Evolutionary conservation across 2,113 vertebrate species (phyloP).

Genomic region (Synodontis membranacea): DNA sequence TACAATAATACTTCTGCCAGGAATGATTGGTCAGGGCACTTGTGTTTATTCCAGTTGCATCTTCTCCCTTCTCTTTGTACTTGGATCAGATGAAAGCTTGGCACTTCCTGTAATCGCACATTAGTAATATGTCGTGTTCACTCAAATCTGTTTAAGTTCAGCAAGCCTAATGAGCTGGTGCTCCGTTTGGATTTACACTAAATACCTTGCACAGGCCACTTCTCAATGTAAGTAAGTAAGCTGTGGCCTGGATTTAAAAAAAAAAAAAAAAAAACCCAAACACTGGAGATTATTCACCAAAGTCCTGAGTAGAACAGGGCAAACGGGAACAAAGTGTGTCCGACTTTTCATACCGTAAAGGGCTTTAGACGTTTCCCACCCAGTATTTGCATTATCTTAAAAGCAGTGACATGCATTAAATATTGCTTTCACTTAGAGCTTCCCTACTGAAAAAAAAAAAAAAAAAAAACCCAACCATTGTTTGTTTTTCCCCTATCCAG

Average conservation of each 20-base stretch:
- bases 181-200: conserved; percentile 15
- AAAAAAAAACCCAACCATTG: neutral
- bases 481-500: conserved; percentile 65
- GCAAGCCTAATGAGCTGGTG: neutral
- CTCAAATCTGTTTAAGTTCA: neutral
- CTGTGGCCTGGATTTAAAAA: conserved; percentile 41
- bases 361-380: neutral
- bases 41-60: neutral
- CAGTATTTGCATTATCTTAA: neutral
- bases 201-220: conserved; percentile 31
- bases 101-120: neutral
- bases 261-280: too few species aligned
- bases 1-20: too few species aligned
- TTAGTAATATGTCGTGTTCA: neutral
- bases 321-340: neutral
- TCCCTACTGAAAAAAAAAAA: neutral
- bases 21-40: neutral
- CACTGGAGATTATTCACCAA: conserved; percentile 34
- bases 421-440: neutral
- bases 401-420: neutral
- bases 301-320: neutral
- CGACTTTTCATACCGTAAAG: neutral
- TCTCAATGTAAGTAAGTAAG: conserved; percentile 37
- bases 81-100: neutral
- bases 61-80: neutral